phyloP scores from a whole-genome alignment of 2,888 invertebrate genomes.

The Caenorhabditis sulstoni region DNA sequence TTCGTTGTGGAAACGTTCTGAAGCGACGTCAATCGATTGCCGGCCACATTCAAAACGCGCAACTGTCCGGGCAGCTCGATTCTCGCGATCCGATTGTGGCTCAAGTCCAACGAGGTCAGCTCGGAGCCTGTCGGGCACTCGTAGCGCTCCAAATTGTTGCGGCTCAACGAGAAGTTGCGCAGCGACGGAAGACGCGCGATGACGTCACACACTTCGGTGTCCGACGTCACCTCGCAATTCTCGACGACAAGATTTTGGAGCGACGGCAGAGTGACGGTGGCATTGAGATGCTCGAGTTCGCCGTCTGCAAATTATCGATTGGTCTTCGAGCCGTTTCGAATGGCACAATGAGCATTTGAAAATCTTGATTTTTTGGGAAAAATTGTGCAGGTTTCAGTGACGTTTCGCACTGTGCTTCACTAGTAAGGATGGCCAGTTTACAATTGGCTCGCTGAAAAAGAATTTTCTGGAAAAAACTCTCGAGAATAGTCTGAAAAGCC shows the following conservation, averaged over 20 bases:
- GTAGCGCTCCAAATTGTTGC: slow-evolving; percentile 43
- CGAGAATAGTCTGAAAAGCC: no score
- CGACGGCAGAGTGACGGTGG: slow-evolving; percentile 5
- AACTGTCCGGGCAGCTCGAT: slow-evolving; percentile 15
- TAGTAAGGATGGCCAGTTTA: no score
- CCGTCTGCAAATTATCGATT: slow-evolving; percentile 29
- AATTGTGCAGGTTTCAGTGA: no score
- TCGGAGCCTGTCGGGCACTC: slow-evolving; percentile 17
- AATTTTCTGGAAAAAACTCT: no score
- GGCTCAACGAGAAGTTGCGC: slow-evolving; percentile 16
- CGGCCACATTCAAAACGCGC: slow-evolving; percentile 45
- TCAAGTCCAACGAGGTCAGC: slow-evolving; percentile 42
- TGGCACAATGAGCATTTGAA: no score
- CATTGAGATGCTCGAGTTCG: slow-evolving; percentile 33
- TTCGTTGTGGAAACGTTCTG: slow-evolving; percentile 35
- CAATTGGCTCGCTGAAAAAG: no score
- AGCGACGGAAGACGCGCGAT: slow-evolving; percentile 40
- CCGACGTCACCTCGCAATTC: slow-evolving; percentile 20
- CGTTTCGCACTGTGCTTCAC: no score
- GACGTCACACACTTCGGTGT: slow-evolving; percentile 44
- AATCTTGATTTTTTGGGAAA: no score
- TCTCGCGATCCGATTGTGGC: slow-evolving; percentile 37
- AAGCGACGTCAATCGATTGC: slow-evolving; percentile 31
- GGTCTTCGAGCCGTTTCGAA: no score
- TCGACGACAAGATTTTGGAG: slow-evolving; percentile 10